phyloP scores from a whole-genome alignment of 2,113 vertebrate species.

The Antennarius striatus region DNA sequence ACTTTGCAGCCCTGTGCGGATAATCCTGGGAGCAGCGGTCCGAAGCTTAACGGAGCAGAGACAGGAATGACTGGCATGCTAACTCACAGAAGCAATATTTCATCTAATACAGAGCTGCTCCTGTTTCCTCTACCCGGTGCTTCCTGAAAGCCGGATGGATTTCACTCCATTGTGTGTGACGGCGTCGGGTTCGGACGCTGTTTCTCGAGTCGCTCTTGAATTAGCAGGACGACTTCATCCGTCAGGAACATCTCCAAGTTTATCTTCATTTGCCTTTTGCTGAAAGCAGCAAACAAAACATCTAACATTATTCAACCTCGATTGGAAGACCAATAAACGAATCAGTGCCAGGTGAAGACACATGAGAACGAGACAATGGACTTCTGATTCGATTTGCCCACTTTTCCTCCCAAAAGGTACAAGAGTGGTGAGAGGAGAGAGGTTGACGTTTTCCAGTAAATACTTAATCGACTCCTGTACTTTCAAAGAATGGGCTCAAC shows the following conservation, averaged over 20 bases:
- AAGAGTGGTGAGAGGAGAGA: constrained; percentile 3
- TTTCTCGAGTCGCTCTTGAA: too few species aligned
- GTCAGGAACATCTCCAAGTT: constrained; percentile 9
- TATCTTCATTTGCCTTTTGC: neutral
- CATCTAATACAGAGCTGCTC: constrained; percentile 17
- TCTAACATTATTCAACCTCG: neutral
- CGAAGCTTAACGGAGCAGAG: constrained; percentile 1
- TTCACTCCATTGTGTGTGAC: neutral
- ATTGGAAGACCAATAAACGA: constrained; percentile 32
- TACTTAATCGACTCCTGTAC: constrained; percentile 33
- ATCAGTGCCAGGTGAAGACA: constrained; percentile 48
- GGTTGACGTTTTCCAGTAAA: constrained; percentile 29
- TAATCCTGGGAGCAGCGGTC: constrained; percentile 12
- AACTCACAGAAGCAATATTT: constrained; percentile 1
- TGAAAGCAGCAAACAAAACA: constrained; percentile 20
- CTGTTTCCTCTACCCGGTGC: neutral
- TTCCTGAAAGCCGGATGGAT: constrained; percentile 5
- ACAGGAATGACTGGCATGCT: constrained; percentile 35
- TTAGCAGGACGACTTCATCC: neutral
- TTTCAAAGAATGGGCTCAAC: constrained; percentile 35
- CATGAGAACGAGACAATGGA: constrained; percentile 53
- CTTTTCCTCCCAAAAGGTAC: constrained; percentile 21
- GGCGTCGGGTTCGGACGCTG: too few species aligned
- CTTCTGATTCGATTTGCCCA: constrained; percentile 43
- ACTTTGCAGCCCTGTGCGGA: neutral